phyloP scores from a whole-genome alignment of 2,888 invertebrate species.

The Tricholauxania praeusta region DNA sequence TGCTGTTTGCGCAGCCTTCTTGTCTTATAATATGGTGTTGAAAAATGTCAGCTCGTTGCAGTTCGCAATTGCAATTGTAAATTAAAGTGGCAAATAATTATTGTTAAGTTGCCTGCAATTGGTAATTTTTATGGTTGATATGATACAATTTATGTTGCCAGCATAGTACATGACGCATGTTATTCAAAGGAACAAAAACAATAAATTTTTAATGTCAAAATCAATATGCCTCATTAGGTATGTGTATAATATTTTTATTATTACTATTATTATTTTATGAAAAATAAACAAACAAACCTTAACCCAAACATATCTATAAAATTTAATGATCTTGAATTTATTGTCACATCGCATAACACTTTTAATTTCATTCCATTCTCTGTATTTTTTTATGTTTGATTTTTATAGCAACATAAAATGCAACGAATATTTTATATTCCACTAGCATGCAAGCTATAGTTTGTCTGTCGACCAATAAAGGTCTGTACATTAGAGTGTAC shows the following conservation, averaged over 20 bases:
- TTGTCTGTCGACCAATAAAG: no score
- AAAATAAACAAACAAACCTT: no score
- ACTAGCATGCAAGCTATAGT: neutral
- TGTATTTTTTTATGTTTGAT: slow-evolving; percentile 3
- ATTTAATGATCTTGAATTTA: neutral
- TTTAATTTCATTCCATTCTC: neutral
- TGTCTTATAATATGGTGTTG: slow-evolving; percentile 24
- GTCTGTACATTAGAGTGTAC: no score
- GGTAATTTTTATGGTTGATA: slow-evolving; percentile 50
- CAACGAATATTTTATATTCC: neutral
- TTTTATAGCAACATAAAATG: slow-evolving; percentile 26
- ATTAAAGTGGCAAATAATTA: slow-evolving; percentile 61
- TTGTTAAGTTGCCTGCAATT: slow-evolving; percentile 57
- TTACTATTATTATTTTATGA: no score
- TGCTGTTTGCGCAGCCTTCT: no score
- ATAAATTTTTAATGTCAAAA: neutral
- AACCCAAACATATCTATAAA: no score
- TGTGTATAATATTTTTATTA: no score
- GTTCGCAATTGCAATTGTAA: slow-evolving; percentile 45
- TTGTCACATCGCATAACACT: slow-evolving; percentile 15
- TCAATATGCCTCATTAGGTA: neutral
- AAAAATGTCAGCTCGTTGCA: slow-evolving; percentile 47
- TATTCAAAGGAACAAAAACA: no score
- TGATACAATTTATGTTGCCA: slow-evolving; percentile 47
- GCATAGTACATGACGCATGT: no score